Conservation (phyloP, 1,140 invertebrate species). For the Acromyrmex echinatior region DNA sequence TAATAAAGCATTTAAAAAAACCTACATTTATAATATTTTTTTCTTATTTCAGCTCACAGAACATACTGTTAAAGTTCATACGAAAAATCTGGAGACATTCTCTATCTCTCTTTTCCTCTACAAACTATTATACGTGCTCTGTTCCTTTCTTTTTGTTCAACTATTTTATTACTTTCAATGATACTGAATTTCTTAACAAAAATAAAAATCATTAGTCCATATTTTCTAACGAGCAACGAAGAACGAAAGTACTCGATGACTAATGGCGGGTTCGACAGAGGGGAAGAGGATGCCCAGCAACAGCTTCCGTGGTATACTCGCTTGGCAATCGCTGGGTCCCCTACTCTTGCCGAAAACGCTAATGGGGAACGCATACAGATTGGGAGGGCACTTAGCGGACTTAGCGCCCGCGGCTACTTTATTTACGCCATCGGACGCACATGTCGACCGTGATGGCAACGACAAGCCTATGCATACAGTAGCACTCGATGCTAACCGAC, state of each 20-base stretch:
- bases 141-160: too few relatives aligned
- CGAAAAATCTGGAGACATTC: too few relatives aligned
- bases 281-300: too few relatives aligned
- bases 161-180: not conserved
- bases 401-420: slow-evolving; percentile 77
- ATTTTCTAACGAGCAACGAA: not conserved
- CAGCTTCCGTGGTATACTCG: slow-evolving; percentile 54
- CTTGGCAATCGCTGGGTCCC: slow-evolving; percentile 55
- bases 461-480: slow-evolving; percentile 75
- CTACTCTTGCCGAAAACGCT: slow-evolving; percentile 52
- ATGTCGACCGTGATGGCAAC: slow-evolving; percentile 61
- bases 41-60: too few relatives aligned
- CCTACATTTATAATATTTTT: too few relatives aligned
- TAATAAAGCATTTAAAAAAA: too few relatives aligned
- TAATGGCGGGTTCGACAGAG: slow-evolving; percentile 40
- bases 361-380: slow-evolving; percentile 73
- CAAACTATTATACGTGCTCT: not conserved
- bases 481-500: slow-evolving; percentile 76
- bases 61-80: too few relatives aligned
- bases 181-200: not conserved
- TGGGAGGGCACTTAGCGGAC: slow-evolving; percentile 74
- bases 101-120: too few relatives aligned
- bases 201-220: slow-evolving; percentile 46
- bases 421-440: slow-evolving; percentile 74
- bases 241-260: slow-evolving; percentile 2